Evolutionary conservation across 2,113 vertebrate species (phyloP).

Genomic region (Lethenteron reissneri): DNA sequence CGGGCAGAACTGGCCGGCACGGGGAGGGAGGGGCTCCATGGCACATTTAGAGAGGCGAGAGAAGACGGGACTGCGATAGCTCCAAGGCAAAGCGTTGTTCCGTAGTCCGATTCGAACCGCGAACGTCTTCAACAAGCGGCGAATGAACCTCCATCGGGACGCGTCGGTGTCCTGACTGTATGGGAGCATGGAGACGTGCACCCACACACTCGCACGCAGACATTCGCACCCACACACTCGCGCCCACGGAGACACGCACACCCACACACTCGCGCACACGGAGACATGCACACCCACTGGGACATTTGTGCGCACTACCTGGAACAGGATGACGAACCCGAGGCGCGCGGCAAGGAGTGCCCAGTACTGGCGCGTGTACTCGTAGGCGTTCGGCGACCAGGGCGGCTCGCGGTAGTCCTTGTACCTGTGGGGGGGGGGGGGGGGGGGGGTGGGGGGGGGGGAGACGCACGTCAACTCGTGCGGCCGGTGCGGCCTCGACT

Average conservation of each 20-base stretch:
- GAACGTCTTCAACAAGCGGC: too few species aligned
- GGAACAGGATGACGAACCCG: slow-evolving; percentile 77
- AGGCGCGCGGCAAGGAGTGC: slow-evolving; percentile 64
- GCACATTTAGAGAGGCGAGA: too few species aligned
- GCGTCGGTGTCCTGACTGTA: not conserved
- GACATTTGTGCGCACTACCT: slow-evolving; percentile 27
- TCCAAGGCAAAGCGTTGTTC: too few species aligned
- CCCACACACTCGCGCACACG: too few species aligned
- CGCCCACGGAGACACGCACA: too few species aligned
- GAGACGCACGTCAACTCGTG: too few species aligned
- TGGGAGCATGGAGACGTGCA: not conserved
- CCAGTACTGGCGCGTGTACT: slow-evolving; percentile 90
- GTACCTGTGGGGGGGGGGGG: slow-evolving; percentile 30
- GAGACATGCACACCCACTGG: too few species aligned
- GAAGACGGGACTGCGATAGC: too few species aligned
- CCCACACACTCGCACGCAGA: not conserved
- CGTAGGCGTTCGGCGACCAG: slow-evolving; percentile 53
- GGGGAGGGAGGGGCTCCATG: not conserved
- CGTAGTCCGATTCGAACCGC: too few species aligned
- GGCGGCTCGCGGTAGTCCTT: slow-evolving; percentile 85
- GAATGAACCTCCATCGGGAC: too few species aligned
- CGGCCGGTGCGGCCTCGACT: too few species aligned
- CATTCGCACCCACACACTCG: not conserved
- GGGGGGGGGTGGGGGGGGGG: slow-evolving; percentile 5
- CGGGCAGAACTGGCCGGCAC: too few species aligned